phyloP scores from a whole-genome alignment of 2,797 vertebrate genomes.

The Hippocampus kuda region DNA sequence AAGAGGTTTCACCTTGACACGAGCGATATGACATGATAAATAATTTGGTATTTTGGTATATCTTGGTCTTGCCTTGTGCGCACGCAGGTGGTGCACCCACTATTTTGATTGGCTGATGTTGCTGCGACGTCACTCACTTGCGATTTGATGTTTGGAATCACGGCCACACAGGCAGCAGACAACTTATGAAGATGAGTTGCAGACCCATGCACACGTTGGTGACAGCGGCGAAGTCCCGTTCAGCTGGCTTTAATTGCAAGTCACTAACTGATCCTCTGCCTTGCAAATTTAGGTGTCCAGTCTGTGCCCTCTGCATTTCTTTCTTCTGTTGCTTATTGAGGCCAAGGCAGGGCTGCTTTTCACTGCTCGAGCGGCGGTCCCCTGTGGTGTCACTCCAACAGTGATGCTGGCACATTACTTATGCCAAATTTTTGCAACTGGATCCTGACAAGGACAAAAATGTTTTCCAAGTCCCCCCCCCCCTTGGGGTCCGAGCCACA shows the following conservation, averaged over 20 bases:
- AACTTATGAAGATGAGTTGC: too few relatives aligned
- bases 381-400: conserved; percentile 53
- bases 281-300: conserved; percentile 8
- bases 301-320: conserved; percentile 43
- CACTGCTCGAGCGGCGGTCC: conserved; percentile 32
- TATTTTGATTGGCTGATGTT: too few relatives aligned
- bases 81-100: too few relatives aligned
- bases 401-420: conserved; percentile 54
- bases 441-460: conserved; percentile 56
- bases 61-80: too few relatives aligned
- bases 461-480: conserved; percentile 48
- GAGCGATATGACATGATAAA: not conserved
- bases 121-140: too few relatives aligned
- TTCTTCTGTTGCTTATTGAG: conserved; percentile 41
- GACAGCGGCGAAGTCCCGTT: too few relatives aligned
- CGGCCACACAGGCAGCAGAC: too few relatives aligned
- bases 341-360: conserved; percentile 38
- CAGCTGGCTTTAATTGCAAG: too few relatives aligned
- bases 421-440: conserved; percentile 47
- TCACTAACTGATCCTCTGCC: not conserved
- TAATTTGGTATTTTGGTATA: not conserved
- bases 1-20: too few relatives aligned
- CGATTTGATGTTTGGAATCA: too few relatives aligned
- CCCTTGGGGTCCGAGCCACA: conserved; percentile 45
- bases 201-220: too few relatives aligned